Percentiles rank a stretch among this genome's conserved stretches.
These are phyloP conservation scores for Drosophila subsilvestris DNA, from an alignment of 2,888 invertebrate genomes.

Conservation along the genomic window DNA sequence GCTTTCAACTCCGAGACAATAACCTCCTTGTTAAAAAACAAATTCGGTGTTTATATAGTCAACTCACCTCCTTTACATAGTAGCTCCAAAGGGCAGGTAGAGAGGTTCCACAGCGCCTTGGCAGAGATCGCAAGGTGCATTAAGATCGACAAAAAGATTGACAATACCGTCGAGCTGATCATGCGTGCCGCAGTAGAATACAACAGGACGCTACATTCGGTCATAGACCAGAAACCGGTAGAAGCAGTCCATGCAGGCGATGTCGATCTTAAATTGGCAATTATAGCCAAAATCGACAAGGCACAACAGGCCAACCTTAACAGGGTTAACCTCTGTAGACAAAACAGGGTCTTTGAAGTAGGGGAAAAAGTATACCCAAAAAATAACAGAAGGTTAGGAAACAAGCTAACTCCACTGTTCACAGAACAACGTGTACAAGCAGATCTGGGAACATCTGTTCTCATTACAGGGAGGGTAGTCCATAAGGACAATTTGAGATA, in stretches of 20 bases:
- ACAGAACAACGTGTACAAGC: too few relatives aligned
- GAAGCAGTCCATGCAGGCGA: background rate
- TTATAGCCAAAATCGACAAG: background rate
- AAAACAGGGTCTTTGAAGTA: conserved; percentile 12
- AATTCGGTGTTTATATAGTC: too few relatives aligned
- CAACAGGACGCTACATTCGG: conserved; percentile 10
- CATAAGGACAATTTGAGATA: too few relatives aligned
- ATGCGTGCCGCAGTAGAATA: conserved; percentile 13
- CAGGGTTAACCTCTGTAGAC: conserved; percentile 7
- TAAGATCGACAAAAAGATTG: background rate
- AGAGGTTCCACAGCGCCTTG: too few relatives aligned
- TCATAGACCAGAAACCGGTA: background rate
- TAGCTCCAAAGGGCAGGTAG: too few relatives aligned
- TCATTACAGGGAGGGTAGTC: too few relatives aligned
- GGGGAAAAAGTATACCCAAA: background rate
- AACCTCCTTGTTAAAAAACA: too few relatives aligned
- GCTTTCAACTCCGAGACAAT: background rate
- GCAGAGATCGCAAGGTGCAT: too few relatives aligned
- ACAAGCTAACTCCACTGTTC: too few relatives aligned
- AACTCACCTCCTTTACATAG: too few relatives aligned
- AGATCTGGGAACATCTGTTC: too few relatives aligned
- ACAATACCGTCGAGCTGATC: conserved; percentile 5
- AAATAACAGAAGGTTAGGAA: too few relatives aligned
- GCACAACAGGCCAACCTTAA: conserved; percentile 2
- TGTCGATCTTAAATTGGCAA: background rate